Conservation (phyloP, 2,113 vertebrate species). For the Chionodraco myersi region DNA sequence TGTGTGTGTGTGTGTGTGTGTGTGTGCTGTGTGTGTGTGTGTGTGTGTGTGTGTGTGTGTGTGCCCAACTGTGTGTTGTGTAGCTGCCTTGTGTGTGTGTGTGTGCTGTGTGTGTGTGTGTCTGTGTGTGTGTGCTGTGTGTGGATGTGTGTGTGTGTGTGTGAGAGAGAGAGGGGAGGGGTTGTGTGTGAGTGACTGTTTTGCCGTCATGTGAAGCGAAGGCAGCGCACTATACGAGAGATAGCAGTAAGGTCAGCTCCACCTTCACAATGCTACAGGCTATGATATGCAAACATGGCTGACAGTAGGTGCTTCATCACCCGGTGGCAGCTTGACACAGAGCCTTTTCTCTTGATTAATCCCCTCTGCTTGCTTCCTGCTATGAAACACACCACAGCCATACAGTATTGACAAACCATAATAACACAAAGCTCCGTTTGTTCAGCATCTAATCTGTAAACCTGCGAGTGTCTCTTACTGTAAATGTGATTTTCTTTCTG, state of each 20-base stretch:
- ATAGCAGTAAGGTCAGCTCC: slow-evolving; percentile 77
- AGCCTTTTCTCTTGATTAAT: slow-evolving; percentile 75
- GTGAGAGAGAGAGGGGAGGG: slow-evolving; percentile 12
- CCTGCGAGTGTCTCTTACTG: neutral
- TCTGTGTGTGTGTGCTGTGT: no score
- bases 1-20: no score
- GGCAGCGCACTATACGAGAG: slow-evolving; percentile 47
- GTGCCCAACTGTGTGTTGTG: no score
- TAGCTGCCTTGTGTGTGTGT: no score
- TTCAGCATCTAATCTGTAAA: slow-evolving; percentile 36
- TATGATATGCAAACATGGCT: slow-evolving; percentile 75
- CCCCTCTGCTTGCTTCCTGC: slow-evolving; percentile 49
- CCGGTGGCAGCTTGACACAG: slow-evolving; percentile 65
- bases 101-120: no score
- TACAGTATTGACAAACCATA: slow-evolving; percentile 17
- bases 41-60: no score
- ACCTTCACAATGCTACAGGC: slow-evolving; percentile 74
- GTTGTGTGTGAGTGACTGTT: slow-evolving; percentile 35
- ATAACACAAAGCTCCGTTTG: slow-evolving; percentile 32
- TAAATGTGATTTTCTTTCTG: slow-evolving; percentile 16
- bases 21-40: no score
- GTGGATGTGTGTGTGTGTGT: neutral
- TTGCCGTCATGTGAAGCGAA: slow-evolving; percentile 52
- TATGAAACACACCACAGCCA: slow-evolving; percentile 37
- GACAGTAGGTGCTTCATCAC: slow-evolving; percentile 80